phyloP scores from a whole-genome alignment of 1,140 invertebrate species.

The Drosophila aff. region DNA sequence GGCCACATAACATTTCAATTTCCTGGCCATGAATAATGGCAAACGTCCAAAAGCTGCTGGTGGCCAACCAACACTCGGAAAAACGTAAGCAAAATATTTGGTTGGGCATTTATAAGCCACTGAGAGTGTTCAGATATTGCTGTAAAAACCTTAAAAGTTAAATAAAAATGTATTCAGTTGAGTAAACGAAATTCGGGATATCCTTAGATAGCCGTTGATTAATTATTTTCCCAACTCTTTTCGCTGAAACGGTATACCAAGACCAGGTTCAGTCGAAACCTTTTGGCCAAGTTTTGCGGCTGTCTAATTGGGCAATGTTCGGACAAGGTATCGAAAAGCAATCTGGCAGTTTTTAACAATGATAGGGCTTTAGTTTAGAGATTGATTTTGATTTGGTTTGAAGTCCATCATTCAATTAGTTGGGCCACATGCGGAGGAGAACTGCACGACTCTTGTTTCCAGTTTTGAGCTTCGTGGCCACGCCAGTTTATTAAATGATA shows the following conservation, averaged over 20 bases:
- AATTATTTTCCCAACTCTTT: background rate
- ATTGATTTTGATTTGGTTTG: conserved; percentile 2
- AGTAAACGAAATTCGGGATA: background rate
- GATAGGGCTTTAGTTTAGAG: background rate
- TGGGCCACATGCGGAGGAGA: background rate
- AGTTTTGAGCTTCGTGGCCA: conserved; percentile 12
- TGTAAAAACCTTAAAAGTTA: background rate
- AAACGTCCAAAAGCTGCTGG: conserved; percentile 44
- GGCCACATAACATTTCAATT: conserved; percentile 56
- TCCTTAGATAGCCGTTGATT: no score
- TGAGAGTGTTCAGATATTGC: background rate
- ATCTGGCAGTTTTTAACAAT: background rate
- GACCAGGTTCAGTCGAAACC: background rate
- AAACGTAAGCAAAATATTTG: background rate
- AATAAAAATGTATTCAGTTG: background rate
- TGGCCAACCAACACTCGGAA: conserved; percentile 11
- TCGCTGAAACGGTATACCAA: no score
- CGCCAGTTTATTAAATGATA: conserved; percentile 58
- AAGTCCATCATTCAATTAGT: conserved; percentile 50
- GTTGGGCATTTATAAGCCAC: background rate
- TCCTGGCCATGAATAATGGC: conserved; percentile 60
- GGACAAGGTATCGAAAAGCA: background rate
- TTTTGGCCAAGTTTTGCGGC: conserved; percentile 49
- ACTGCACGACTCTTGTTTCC: background rate
- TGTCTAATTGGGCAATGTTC: conserved; percentile 55